These are phyloP conservation scores for Symphodus melops DNA, from an alignment of 2,113 vertebrate species.

Conservation along the genomic window DNA sequence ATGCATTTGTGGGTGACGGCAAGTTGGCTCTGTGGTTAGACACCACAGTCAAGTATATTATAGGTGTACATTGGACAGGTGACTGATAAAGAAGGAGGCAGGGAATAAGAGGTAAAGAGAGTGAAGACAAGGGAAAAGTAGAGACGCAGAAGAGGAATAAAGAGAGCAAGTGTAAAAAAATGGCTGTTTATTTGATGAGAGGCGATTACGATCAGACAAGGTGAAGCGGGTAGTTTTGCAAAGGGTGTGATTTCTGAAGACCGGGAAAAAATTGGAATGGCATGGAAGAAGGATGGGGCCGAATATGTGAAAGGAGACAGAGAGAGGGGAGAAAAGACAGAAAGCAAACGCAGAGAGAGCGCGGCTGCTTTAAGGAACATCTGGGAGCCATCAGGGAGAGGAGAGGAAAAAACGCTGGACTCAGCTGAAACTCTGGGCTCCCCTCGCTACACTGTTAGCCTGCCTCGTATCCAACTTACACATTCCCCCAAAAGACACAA, in stretches of 20 bases:
- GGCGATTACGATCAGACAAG: constrained; percentile 68
- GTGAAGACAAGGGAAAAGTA: not conserved
- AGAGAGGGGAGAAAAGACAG: not conserved
- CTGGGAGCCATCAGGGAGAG: constrained; percentile 80
- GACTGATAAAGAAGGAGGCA: constrained; percentile 31
- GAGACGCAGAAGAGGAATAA: constrained; percentile 44
- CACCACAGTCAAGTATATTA: not conserved
- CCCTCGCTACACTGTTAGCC: constrained; percentile 45
- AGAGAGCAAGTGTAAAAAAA: constrained; percentile 57
- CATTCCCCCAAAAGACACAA: constrained; percentile 67
- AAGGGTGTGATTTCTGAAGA: constrained; percentile 60
- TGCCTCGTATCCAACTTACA: constrained; percentile 71
- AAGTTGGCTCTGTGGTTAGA: not conserved
- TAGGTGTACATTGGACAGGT: constrained; percentile 28
- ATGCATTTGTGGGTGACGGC: constrained; percentile 23
- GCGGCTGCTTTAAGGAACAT: constrained; percentile 74
- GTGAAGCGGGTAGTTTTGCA: constrained; percentile 61
- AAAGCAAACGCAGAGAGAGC: constrained; percentile 17
- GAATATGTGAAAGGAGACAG: constrained; percentile 27
- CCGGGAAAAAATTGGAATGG: constrained; percentile 51
- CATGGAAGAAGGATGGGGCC: constrained; percentile 18
- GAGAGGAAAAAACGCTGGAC: constrained; percentile 73
- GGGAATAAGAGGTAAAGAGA: not conserved
- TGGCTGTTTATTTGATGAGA: constrained; percentile 69
- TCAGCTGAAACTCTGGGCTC: constrained; percentile 75